phyloP scores from a whole-genome alignment of 1,140 invertebrate species.

The Saccostrea glomerata region DNA sequence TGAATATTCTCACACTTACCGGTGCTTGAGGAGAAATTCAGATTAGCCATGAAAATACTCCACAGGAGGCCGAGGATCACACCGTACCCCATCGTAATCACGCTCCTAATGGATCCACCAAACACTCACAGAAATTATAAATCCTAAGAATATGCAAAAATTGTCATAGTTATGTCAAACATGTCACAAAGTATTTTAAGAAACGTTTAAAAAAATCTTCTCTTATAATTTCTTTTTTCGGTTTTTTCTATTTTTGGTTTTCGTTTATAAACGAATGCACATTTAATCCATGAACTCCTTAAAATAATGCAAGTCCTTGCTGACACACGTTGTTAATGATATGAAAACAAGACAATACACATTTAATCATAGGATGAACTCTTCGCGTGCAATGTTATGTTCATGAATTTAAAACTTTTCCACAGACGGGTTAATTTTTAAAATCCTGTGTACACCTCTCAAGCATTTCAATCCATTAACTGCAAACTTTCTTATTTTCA shows the following conservation, averaged over 20 bases:
- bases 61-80: constrained; percentile 1
- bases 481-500: constrained; percentile 30
- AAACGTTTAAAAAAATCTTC: not conserved
- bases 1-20: constrained; percentile 27
- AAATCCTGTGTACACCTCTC: not conserved
- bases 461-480: not conserved
- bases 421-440: not conserved
- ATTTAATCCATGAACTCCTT: constrained; percentile 5
- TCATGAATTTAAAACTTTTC: not conserved
- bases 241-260: not conserved
- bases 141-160: constrained; percentile 26
- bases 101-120: constrained; percentile 26
- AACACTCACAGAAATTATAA: not conserved
- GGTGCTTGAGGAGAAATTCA: constrained; percentile 19
- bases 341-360: constrained; percentile 20
- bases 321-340: constrained; percentile 19
- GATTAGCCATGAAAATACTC: constrained; percentile 31
- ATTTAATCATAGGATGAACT: not conserved
- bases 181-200: not conserved
- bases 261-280: not conserved
- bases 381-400: not conserved
- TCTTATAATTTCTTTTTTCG: not conserved
- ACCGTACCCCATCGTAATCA: not conserved
- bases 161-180: constrained; percentile 8
- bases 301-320: not conserved